Percentiles rank a stretch among this genome's conserved stretches.
phyloP scores from a whole-genome alignment of 1,140 invertebrate species.

The Maconellicoccus hirsutus region DNA sequence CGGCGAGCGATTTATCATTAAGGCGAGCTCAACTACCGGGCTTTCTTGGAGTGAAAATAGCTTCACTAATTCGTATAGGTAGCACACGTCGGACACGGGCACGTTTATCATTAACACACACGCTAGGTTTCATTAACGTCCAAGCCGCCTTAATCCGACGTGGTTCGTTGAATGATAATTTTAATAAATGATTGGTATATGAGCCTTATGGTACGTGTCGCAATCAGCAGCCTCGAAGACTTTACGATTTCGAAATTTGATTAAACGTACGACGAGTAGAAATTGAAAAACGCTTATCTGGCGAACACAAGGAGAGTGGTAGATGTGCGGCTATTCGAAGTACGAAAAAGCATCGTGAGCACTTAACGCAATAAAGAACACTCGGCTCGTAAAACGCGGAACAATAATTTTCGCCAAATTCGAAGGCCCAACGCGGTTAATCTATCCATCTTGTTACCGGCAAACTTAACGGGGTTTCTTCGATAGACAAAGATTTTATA shows the following conservation, averaged over 20 bases:
- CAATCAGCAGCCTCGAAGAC: no score
- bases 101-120: no score
- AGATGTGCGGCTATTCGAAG: neutral
- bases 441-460: neutral
- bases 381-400: neutral
- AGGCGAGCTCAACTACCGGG: no score
- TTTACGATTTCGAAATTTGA: neutral
- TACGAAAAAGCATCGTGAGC: neutral
- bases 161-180: no score
- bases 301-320: neutral
- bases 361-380: slow-evolving; percentile 5
- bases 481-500: slow-evolving; percentile 20
- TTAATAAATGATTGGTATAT: no score
- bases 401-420: slow-evolving; percentile 21
- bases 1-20: no score
- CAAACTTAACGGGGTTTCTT: neutral
- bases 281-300: slow-evolving; percentile 4
- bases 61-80: no score
- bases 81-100: no score
- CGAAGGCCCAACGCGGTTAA: slow-evolving; percentile 12
- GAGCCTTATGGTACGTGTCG: no score
- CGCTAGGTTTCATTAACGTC: no score
- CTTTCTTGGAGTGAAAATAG: no score
- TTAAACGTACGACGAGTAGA: neutral
- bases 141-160: no score